phyloP scores from a whole-genome alignment of 2,888 invertebrate genomes.

The Hemistola chrysoprasaria region DNA sequence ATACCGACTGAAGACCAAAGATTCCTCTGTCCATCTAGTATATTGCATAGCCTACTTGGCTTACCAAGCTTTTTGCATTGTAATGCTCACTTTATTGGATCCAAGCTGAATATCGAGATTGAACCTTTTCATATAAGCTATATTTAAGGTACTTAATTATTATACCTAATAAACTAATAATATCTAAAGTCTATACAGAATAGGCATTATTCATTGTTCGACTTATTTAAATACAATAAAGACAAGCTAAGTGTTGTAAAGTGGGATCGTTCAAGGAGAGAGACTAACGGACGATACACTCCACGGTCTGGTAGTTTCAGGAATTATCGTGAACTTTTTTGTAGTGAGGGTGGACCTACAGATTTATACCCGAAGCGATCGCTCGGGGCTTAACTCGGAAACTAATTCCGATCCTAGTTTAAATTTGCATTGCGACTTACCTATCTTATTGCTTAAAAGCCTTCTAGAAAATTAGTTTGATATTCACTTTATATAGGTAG shows the following conservation, averaged over 20 bases:
- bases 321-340: constrained; percentile 29
- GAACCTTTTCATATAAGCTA: constrained; percentile 44
- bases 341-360: constrained; percentile 18
- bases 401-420: constrained; percentile 30
- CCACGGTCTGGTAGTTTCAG: constrained; percentile 26
- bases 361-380: constrained; percentile 27
- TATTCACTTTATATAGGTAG: constrained; percentile 5
- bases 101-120: constrained; percentile 63
- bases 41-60: constrained; percentile 50
- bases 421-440: constrained; percentile 27
- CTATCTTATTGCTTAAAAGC: constrained; percentile 7
- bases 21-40: constrained; percentile 36
- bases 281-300: constrained; percentile 22
- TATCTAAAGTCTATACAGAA: no score
- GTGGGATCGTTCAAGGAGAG: constrained; percentile 22
- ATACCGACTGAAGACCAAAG: constrained; percentile 53
- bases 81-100: constrained; percentile 62
- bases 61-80: constrained; percentile 63
- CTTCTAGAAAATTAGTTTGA: constrained; percentile 10
- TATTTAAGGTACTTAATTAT: no score
- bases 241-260: constrained; percentile 22
- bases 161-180: no score
- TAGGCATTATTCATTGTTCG: constrained; percentile 24
- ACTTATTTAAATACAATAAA: constrained; percentile 24
- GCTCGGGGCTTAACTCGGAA: constrained; percentile 25